phyloP scores from a whole-genome alignment of 1,140 invertebrate genomes.

The Papilio dardanus region DNA sequence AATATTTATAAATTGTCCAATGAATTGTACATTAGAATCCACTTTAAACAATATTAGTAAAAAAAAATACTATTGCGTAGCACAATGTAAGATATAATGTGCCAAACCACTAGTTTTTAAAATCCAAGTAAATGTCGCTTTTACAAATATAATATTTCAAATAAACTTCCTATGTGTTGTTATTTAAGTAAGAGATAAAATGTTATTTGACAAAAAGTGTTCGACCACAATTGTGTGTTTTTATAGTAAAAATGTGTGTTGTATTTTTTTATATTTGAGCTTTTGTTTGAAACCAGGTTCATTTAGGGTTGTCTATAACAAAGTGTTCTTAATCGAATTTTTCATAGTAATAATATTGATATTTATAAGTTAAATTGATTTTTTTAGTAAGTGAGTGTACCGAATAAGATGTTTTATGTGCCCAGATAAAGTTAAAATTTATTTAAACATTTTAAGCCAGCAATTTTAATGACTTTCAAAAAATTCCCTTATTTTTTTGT shows the following conservation, averaged over 20 bases:
- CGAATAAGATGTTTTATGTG: not conserved
- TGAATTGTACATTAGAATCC: not conserved
- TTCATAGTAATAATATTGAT: not conserved
- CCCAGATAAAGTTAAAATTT: not conserved
- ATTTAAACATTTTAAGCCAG: too few relatives aligned
- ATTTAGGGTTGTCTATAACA: not conserved
- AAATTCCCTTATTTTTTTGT: not conserved
- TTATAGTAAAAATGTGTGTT: not conserved
- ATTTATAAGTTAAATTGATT: not conserved
- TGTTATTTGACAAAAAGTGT: not conserved
- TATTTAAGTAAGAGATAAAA: too few relatives aligned
- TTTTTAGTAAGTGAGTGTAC: not conserved
- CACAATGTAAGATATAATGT: not conserved
- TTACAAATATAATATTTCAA: too few relatives aligned
- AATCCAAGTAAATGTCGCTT: too few relatives aligned
- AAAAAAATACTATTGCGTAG: not conserved
- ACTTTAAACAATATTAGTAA: too few relatives aligned
- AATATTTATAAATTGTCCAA: not conserved
- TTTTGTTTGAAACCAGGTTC: not conserved
- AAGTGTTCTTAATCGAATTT: conserved; percentile 8
- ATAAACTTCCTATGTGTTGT: too few relatives aligned
- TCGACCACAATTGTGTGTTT: not conserved
- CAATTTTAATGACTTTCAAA: not conserved
- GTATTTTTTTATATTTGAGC: not conserved
- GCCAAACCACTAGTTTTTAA: conserved; percentile 2